phyloP scores from a whole-genome alignment of 1,140 invertebrate genomes.

The Bombus sylvicola region DNA sequence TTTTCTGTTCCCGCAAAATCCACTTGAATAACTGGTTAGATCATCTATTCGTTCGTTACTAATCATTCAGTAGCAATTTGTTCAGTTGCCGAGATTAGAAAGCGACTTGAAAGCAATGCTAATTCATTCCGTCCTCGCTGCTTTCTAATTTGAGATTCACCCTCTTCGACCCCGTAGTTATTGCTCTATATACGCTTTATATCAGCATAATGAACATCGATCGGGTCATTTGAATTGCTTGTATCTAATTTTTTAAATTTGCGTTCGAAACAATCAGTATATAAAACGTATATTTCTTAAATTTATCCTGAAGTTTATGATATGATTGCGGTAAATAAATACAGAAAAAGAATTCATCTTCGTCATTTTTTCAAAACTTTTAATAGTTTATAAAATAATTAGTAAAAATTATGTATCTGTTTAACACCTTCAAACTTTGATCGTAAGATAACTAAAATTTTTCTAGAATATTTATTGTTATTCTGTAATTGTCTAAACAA shows the following conservation, averaged over 20 bases:
- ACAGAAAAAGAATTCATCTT: no score
- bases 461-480: no score
- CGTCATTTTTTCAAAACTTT: no score
- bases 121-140: conserved; percentile 64
- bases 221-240: neutral
- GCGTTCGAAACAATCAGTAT: neutral
- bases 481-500: no score
- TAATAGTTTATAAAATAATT: no score
- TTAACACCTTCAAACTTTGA: no score
- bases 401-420: no score
- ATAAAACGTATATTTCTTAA: no score
- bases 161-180: conserved; percentile 59
- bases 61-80: conserved; percentile 75
- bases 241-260: conserved; percentile 40
- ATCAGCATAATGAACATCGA: conserved; percentile 61
- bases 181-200: conserved; percentile 64
- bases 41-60: conserved; percentile 68
- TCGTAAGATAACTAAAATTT: no score
- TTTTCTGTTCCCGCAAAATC: conserved; percentile 61
- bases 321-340: no score
- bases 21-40: conserved; percentile 61
- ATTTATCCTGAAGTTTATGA: no score
- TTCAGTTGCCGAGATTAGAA: conserved; percentile 75
- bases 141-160: conserved; percentile 73
- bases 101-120: conserved; percentile 78